Conservation (phyloP, 2,113 vertebrate species). For the Polypterus senegalus region DNA sequence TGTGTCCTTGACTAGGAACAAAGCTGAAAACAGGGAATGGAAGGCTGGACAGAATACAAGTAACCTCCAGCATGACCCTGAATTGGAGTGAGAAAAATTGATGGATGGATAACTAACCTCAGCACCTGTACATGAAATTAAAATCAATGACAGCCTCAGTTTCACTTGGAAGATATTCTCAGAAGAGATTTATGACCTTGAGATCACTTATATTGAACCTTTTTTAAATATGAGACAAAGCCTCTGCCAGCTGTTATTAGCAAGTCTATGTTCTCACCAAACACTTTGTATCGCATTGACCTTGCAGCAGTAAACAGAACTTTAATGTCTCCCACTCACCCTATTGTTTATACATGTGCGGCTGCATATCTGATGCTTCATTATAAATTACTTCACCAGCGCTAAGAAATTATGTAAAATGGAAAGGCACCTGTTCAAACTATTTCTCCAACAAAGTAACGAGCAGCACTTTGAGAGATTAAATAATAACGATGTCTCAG, state of each 20-base stretch:
- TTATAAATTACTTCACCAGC: slow-evolving; percentile 6
- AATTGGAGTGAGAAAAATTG: no score
- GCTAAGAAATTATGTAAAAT: slow-evolving; percentile 8
- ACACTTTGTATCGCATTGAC: background rate
- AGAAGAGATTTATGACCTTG: no score
- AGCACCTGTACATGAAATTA: no score
- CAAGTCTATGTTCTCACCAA: background rate
- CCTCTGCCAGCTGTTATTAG: background rate
- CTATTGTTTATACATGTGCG: no score
- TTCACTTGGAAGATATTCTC: no score
- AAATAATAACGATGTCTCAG: slow-evolving; percentile 23
- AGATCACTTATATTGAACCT: no score
- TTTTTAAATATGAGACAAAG: background rate
- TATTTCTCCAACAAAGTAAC: slow-evolving; percentile 6
- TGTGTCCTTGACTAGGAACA: no score
- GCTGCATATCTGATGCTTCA: background rate
- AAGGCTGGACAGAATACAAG: no score
- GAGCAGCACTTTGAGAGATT: slow-evolving; percentile 20
- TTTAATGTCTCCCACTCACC: background rate
- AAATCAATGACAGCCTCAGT: no score
- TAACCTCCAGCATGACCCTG: no score
- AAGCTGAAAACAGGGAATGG: no score
- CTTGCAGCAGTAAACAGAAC: background rate
- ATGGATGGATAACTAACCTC: no score
- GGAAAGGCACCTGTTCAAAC: slow-evolving; percentile 7